Evolutionary conservation across 2,797 vertebrate species (phyloP).

Genomic region (Chloroceryle inda): DNA sequence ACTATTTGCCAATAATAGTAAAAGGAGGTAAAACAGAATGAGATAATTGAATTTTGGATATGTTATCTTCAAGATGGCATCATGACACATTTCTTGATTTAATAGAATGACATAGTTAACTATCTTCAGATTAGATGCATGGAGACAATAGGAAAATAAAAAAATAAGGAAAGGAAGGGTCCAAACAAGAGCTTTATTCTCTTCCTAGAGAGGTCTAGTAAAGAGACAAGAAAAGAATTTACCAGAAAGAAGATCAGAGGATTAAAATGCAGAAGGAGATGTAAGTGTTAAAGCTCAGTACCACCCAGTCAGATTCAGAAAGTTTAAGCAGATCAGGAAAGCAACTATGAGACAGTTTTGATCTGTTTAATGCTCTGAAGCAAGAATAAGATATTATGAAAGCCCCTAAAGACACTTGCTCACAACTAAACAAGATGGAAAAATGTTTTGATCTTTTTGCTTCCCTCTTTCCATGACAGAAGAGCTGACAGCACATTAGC

Average conservation of each 20-base stretch:
- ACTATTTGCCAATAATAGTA: background rate
- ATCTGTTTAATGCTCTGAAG: background rate
- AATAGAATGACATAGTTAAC: background rate
- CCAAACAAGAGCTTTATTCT: background rate
- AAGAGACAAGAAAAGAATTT: background rate
- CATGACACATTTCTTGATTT: background rate
- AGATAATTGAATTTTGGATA: background rate
- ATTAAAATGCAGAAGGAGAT: background rate
- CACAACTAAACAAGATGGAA: background rate
- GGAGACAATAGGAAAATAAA: background rate
- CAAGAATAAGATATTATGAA: background rate
- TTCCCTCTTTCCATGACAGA: background rate
- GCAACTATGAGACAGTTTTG: background rate
- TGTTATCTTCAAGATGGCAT: background rate
- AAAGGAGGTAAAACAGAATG: background rate
- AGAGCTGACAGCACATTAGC: background rate
- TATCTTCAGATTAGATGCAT: background rate
- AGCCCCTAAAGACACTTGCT: background rate
- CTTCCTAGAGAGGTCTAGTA: background rate
- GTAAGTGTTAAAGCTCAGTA: background rate
- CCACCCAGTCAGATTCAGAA: background rate
- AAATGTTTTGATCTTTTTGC: background rate
- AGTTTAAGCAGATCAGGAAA: background rate
- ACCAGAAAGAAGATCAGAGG: background rate
- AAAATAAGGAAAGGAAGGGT: background rate